Evolutionary conservation across 2,797 vertebrate genomes (phyloP).

Genomic region (Pachyuromys duprasi): DNA sequence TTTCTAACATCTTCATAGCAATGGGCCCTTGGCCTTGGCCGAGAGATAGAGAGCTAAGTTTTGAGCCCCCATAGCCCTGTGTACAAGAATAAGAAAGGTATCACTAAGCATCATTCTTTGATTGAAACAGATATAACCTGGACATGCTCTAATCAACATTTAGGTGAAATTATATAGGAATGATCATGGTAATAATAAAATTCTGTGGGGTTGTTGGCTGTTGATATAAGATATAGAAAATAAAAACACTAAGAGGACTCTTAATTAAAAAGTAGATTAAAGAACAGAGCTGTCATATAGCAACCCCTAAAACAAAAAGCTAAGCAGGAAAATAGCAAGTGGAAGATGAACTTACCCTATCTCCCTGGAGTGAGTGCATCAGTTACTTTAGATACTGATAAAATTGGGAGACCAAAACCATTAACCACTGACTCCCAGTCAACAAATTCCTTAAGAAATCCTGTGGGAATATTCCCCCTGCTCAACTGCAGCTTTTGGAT

Average conservation of each 20-base stretch:
- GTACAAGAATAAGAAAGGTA: neutral
- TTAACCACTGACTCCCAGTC: neutral
- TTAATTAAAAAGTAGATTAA: neutral
- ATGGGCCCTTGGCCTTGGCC: conserved; percentile 96
- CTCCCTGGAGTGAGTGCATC: neutral
- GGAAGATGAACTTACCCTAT: neutral
- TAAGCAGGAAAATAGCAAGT: neutral
- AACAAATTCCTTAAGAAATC: conserved; percentile 2
- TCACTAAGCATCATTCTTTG: neutral
- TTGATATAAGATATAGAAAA: neutral
- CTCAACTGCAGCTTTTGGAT: neutral
- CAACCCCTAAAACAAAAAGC: conserved; percentile 11
- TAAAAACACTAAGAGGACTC: neutral
- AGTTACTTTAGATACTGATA: neutral
- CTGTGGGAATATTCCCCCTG: neutral
- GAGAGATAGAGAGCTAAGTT: conserved; percentile 93
- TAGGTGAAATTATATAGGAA: neutral
- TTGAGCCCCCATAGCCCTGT: conserved; percentile 92
- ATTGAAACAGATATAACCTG: neutral
- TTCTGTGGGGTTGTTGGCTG: neutral
- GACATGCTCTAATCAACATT: neutral
- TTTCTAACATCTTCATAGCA: conserved; percentile 93
- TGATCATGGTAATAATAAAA: neutral
- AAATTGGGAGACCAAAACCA: neutral
- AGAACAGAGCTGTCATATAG: neutral